These are phyloP conservation scores for Allophyes oxyacanthae DNA, from an alignment of 2,888 invertebrate species.

Conservation along the genomic window DNA sequence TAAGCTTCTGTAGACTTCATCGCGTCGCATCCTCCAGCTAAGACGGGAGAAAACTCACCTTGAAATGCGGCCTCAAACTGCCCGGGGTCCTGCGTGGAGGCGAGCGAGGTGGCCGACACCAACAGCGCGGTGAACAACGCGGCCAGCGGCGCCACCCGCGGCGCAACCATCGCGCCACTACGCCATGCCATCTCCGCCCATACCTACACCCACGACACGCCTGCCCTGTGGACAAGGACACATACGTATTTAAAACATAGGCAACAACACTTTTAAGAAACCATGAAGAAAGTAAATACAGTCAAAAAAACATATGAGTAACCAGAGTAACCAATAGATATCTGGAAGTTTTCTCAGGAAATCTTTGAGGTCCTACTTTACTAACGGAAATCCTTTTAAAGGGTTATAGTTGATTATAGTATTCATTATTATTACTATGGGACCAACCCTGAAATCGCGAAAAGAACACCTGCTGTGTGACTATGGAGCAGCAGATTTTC, in stretches of 20 bases:
- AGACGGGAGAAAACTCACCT: slow-evolving; percentile 74
- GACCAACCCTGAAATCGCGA: too few relatives aligned
- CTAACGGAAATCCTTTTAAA: too few relatives aligned
- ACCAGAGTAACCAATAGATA: too few relatives aligned
- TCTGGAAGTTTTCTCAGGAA: too few relatives aligned
- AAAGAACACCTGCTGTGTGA: too few relatives aligned
- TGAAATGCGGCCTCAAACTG: slow-evolving; percentile 90
- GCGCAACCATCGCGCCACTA: slow-evolving; percentile 80
- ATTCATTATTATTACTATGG: too few relatives aligned
- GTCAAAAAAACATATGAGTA: too few relatives aligned
- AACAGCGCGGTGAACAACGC: slow-evolving; percentile 73
- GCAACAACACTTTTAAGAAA: background rate
- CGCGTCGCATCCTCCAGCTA: background rate
- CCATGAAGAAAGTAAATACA: too few relatives aligned
- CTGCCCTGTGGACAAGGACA: slow-evolving; percentile 56
- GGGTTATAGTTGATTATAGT: too few relatives aligned
- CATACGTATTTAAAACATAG: background rate
- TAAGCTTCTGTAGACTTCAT: background rate
- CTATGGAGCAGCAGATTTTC: too few relatives aligned
- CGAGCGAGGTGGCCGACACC: slow-evolving; percentile 68
- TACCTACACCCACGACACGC: slow-evolving; percentile 63
- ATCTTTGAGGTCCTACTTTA: too few relatives aligned
- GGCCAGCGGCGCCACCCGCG: slow-evolving; percentile 72
- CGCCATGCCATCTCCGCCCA: slow-evolving; percentile 85
- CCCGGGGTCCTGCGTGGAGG: slow-evolving; percentile 78